Percentiles rank a stretch among this genome's conserved stretches.
phyloP scores from a whole-genome alignment of 1,140 invertebrate species.

The Drosophila repletoides region DNA sequence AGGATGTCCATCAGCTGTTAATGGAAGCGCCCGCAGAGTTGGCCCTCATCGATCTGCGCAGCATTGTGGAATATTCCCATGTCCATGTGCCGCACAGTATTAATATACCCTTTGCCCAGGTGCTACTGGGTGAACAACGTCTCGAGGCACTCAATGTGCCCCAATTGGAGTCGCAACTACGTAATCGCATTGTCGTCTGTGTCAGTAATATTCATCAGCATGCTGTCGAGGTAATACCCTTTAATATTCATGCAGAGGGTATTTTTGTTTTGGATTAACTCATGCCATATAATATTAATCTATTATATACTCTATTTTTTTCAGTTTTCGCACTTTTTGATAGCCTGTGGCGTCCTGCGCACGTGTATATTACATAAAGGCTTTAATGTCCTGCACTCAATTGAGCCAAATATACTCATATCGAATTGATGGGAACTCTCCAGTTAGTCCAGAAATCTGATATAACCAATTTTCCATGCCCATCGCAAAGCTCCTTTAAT shows the following conservation, averaged over 20 bases:
- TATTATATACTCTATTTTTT: slow-evolving; percentile 79
- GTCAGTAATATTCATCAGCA: slow-evolving; percentile 90
- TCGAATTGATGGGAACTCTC: slow-evolving; percentile 61
- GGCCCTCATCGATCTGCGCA: slow-evolving; percentile 90
- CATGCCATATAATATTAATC: slow-evolving; percentile 4
- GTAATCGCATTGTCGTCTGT: slow-evolving; percentile 88
- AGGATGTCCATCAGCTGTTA: slow-evolving; percentile 90
- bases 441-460: background rate
- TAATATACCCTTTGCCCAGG: slow-evolving; percentile 92
- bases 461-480: background rate
- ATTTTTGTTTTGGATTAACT: too few relatives aligned
- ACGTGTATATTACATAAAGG: slow-evolving; percentile 90
- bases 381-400: slow-evolving; percentile 86
- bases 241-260: too few relatives aligned
- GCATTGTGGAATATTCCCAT: slow-evolving; percentile 88
- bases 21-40: slow-evolving; percentile 87
- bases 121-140: slow-evolving; percentile 86
- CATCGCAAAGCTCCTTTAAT: slow-evolving; percentile 31
- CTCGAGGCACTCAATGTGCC: slow-evolving; percentile 86
- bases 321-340: slow-evolving; percentile 88
- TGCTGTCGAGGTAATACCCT: slow-evolving; percentile 86
- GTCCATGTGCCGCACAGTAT: slow-evolving; percentile 90
- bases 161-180: slow-evolving; percentile 84
- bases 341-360: slow-evolving; percentile 86
- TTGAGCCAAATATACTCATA: slow-evolving; percentile 85